Evolutionary conservation across 1,140 invertebrate genomes (phyloP).

Genomic region (Diploscapter pachys): DNA sequence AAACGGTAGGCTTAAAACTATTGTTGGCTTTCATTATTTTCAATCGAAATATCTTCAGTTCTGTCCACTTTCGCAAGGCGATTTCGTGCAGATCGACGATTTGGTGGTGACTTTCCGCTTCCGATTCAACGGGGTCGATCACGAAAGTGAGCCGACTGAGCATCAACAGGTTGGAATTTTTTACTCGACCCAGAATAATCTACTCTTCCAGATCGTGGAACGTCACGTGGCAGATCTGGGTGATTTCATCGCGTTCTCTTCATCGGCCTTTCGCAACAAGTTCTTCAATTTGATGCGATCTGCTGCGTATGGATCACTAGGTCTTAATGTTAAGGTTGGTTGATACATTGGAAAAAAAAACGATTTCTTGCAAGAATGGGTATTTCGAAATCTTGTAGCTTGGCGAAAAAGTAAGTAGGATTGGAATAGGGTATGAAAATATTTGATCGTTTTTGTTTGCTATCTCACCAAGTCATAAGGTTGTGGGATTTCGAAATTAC

Average conservation of each 20-base stretch:
- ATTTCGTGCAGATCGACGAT: constrained; percentile 4
- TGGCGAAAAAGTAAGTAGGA: no score
- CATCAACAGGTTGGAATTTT: constrained; percentile 33
- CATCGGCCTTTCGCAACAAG: neutral
- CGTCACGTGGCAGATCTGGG: constrained; percentile 28
- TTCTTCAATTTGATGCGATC: constrained; percentile 34
- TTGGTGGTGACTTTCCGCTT: constrained; percentile 28
- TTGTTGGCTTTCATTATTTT: neutral
- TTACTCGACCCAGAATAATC: neutral
- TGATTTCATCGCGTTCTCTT: constrained; percentile 18
- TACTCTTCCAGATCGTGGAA: constrained; percentile 40
- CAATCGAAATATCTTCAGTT: constrained; percentile 10
- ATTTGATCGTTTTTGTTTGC: no score
- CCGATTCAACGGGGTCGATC: constrained; percentile 25
- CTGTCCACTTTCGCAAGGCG: constrained; percentile 4
- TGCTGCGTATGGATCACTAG: constrained; percentile 28
- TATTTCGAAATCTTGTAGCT: no score
- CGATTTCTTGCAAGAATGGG: no score
- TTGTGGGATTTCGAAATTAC: no score
- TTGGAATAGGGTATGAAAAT: no score
- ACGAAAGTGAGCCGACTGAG: constrained; percentile 24
- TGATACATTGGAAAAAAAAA: no score
- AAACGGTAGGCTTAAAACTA: constrained; percentile 7
- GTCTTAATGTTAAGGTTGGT: constrained; percentile 21
- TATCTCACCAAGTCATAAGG: no score